Conservation (phyloP, 2,113 vertebrate species). For the Pedetes capensis region DNA sequence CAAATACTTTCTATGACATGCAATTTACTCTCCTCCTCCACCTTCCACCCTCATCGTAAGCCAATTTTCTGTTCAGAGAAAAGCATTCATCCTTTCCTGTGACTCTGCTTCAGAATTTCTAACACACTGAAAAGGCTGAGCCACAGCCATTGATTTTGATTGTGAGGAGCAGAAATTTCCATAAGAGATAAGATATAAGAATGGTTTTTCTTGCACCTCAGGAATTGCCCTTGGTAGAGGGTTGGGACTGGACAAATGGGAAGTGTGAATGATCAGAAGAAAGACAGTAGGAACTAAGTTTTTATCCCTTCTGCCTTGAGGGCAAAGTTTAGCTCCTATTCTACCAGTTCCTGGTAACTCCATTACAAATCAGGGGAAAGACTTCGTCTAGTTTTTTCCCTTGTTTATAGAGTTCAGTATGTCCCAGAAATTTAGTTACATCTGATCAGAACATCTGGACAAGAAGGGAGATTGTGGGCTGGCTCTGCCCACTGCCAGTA, state of each 20-base stretch:
- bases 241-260: background rate
- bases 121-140: background rate
- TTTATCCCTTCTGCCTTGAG: too few species aligned
- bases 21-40: background rate
- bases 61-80: background rate
- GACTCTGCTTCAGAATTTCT: background rate
- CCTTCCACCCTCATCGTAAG: background rate
- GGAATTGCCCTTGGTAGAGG: background rate
- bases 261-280: background rate
- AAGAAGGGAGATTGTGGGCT: too few species aligned
- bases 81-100: background rate
- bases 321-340: too few species aligned
- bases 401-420: too few species aligned
- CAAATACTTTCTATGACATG: background rate
- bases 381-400: too few species aligned
- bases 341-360: too few species aligned
- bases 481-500: too few species aligned
- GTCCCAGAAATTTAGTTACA: too few species aligned
- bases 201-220: background rate
- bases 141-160: background rate
- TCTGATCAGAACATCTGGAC: too few species aligned
- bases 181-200: background rate
- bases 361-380: too few species aligned
- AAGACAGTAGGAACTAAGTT: background rate
- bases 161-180: background rate